Conservation (phyloP, 2,113 vertebrate genomes). For the Onychostoma macrolepis region DNA sequence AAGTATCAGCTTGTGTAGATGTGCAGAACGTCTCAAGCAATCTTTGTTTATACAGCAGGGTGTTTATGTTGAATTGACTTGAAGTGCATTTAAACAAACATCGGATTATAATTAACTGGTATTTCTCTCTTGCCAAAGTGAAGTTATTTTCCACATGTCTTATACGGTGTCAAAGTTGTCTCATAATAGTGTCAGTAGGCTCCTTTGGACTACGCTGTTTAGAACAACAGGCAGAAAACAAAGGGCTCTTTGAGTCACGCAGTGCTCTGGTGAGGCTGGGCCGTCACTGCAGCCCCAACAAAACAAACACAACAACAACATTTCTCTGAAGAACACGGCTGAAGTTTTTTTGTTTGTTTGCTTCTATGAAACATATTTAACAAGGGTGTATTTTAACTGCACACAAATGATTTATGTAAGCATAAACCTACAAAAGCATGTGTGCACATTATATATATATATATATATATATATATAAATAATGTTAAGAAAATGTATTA, state of each 20-base stretch:
- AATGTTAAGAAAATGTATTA: no score
- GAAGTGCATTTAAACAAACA: constrained; percentile 10
- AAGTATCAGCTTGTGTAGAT: background rate
- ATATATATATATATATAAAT: no score
- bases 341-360: background rate
- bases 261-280: background rate
- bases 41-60: background rate
- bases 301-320: constrained; percentile 18
- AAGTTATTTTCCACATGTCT: constrained; percentile 9
- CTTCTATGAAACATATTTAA: constrained; percentile 12
- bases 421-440: background rate
- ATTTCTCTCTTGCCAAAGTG: background rate
- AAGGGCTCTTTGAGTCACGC: constrained; percentile 4
- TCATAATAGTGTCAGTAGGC: background rate
- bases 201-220: background rate
- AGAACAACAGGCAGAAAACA: constrained; percentile 32
- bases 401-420: background rate
- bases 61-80: background rate
- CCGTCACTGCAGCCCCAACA: background rate
- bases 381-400: background rate
- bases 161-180: background rate
- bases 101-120: background rate
- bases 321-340: background rate
- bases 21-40: background rate
- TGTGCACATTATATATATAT: no score